These are phyloP conservation scores for Bufo gargarizans DNA, from an alignment of 2,113 vertebrate species.

Conservation along the genomic window DNA sequence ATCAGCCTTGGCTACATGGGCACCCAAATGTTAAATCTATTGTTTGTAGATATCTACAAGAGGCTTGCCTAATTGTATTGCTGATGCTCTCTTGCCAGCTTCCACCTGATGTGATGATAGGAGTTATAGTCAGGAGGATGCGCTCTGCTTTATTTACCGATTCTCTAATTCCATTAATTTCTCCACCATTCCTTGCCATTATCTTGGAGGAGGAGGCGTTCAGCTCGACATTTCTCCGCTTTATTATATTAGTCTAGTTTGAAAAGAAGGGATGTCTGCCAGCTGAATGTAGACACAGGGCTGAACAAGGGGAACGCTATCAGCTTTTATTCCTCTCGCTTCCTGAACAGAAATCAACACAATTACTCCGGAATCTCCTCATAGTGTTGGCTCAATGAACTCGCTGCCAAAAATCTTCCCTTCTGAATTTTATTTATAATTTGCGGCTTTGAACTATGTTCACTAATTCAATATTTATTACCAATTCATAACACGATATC, in stretches of 20 bases:
- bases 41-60: constrained; percentile 9
- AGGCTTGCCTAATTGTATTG: constrained; percentile 8
- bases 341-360: not conserved
- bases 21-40: not conserved
- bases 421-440: not conserved
- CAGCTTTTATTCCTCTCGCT: not conserved
- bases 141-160: not conserved
- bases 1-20: not conserved
- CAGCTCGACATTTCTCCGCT: not conserved
- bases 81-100: constrained; percentile 18
- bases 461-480: not conserved
- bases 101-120: constrained; percentile 34
- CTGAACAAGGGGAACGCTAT: not conserved
- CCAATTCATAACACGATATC: not conserved
- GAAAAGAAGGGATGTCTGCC: not conserved
- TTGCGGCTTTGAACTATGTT: not conserved
- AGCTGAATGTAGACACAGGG: not conserved
- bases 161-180: constrained; percentile 31
- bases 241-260: constrained; percentile 1
- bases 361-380: not conserved
- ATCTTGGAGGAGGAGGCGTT: not conserved
- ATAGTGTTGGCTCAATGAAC: not conserved
- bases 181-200: not conserved
- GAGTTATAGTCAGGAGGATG: not conserved
- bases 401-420: not conserved